Percentiles rank a stretch among this genome's conserved stretches.
Conservation (phyloP, 1,140 invertebrate species). For the Brachionus rubens region DNA sequence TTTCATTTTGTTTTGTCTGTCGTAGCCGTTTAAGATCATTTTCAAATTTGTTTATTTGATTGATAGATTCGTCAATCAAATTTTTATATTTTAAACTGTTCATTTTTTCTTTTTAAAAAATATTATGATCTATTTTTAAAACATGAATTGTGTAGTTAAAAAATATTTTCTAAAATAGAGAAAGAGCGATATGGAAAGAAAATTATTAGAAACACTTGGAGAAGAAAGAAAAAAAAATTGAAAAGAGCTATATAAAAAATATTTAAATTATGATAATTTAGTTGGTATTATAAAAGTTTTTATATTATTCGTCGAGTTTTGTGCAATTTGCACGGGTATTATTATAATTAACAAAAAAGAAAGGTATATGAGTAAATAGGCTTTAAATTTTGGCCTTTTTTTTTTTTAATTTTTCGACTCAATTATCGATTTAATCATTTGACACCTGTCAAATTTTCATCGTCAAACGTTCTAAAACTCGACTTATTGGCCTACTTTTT, state of each 20-base stretch:
- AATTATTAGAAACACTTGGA: neutral
- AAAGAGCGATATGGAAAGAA: neutral
- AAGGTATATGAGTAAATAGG: too few relatives aligned
- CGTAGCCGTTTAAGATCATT: neutral
- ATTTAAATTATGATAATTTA: neutral
- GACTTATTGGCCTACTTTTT: too few relatives aligned
- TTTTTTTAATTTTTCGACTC: too few relatives aligned
- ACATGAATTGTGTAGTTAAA: constrained; percentile 17
- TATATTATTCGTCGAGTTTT: too few relatives aligned
- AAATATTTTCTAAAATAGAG: constrained; percentile 13
- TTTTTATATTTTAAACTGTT: constrained; percentile 36
- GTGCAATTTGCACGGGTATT: too few relatives aligned
- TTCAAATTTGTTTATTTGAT: constrained; percentile 28
- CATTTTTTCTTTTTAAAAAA: too few relatives aligned
- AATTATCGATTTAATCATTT: too few relatives aligned
- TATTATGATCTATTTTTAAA: too few relatives aligned
- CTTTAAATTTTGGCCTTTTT: too few relatives aligned
- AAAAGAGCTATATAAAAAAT: constrained; percentile 15
- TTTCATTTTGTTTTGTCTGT: neutral
- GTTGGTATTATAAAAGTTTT: neutral
- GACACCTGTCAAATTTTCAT: too few relatives aligned
- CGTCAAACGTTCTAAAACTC: too few relatives aligned
- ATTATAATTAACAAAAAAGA: too few relatives aligned
- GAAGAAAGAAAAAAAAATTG: neutral
- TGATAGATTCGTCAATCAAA: constrained; percentile 30